phyloP scores from a whole-genome alignment of 2,113 vertebrate species.

The Odocoileus hemionus region DNA sequence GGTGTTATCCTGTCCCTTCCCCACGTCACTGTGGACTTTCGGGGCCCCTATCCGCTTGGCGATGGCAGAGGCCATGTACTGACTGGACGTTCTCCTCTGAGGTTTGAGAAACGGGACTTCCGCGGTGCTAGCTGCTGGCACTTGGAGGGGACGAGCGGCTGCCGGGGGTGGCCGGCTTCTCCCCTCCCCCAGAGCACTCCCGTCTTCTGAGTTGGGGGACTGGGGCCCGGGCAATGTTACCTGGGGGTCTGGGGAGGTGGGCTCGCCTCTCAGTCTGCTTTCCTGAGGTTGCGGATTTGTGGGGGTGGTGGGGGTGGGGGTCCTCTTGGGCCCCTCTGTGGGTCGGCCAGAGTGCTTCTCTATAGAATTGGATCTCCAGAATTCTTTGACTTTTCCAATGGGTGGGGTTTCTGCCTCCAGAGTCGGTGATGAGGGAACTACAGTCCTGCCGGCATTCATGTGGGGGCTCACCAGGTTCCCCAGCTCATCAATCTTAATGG shows the following conservation, averaged over 20 bases:
- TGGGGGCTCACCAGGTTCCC: conserved; percentile 88
- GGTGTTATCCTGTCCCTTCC: background rate
- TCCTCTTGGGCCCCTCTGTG: conserved; percentile 65
- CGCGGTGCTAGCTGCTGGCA: conserved; percentile 42
- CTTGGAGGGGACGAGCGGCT: conserved; percentile 36
- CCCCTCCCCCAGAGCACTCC: conserved; percentile 22
- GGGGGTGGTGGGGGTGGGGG: background rate
- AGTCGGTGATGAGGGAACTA: background rate
- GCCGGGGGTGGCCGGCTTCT: conserved; percentile 4
- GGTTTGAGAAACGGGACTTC: conserved; percentile 86
- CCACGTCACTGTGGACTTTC: background rate
- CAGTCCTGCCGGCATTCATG: background rate
- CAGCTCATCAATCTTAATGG: conserved; percentile 94
- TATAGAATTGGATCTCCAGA: conserved; percentile 84
- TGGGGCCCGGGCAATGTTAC: background rate
- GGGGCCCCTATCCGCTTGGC: conserved; percentile 79
- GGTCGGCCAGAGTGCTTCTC: conserved; percentile 71
- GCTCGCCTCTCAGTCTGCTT: conserved; percentile 28
- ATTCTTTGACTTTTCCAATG: conserved; percentile 85
- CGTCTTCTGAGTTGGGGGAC: background rate
- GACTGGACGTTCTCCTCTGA: conserved; percentile 91
- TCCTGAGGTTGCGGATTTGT: conserved; percentile 57
- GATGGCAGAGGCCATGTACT: conserved; percentile 93
- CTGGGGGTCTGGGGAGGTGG: conserved; percentile 30
- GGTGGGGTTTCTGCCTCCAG: conserved; percentile 75